Base-by-base conservation (phyloP, 2,888 invertebrate species). In the Lysandra bellargus region DNA sequence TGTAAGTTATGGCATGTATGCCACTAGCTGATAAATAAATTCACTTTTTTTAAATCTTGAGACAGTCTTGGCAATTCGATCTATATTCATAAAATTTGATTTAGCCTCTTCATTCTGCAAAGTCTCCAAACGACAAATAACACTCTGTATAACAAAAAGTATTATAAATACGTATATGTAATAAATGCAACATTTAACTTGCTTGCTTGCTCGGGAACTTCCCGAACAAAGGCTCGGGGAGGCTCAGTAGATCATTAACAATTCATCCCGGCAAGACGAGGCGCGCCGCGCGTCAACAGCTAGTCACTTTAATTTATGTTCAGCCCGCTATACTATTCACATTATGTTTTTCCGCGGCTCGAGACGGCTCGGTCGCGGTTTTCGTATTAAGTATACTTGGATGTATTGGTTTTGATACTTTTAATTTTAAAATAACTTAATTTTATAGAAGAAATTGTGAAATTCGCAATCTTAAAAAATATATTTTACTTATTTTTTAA, bases 351-450 rank as follows among this genome's bases (percentile, higher is more conserved):
- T 85, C 85, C 84, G 83, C 83, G 82, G 83, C 83, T 81, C 85
- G 86, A 88, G 88, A 89, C 86, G 87, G 86, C 85, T 84, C 82
- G 82, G 83, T 84, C 85, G 83, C 85, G 85, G 84, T 87, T 88
- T 89, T 89, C 87, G 85, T 86, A 79, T 23, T 78, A 57, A 57
- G 57, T 57, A 64, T 82, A 82, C 17, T 53, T 72, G 57, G 83
- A 83, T 69, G 40, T 49, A 80, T 53, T 72, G 2, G 79, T 85
- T 81, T 88, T 90, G 88, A 88, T 88, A 87, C 81, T 86, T 85
- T 81, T 69, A 1, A 4, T 30, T 30, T 64, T 64, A 30, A 4
- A 23, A 12, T 30, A n/a, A 57, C 1, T 61, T 23, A 2, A 9
- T 64, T 57, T 64, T 23, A 30, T 64, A 12, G 30, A 64, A 2